Evolutionary conservation across 2,113 vertebrate genomes (phyloP), one percentile per base, ranked within the genome.

Genomic region (Scortum barcoo): DNA sequence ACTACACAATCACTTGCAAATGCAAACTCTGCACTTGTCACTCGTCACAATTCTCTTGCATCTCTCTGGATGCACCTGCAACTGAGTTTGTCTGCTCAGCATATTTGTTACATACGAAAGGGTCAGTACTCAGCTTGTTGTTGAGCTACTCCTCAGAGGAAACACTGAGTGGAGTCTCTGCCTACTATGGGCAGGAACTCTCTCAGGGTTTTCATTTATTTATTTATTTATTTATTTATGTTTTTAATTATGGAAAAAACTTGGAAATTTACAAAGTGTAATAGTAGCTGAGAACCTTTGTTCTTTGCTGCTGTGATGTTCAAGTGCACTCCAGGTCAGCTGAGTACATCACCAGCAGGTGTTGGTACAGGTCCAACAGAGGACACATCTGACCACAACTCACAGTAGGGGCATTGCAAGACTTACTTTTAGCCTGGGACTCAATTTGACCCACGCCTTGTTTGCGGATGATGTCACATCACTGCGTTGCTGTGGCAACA

Each of bases 11-110:
- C 13, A 7, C 72, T 51, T 0, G 1, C 16, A 73, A 36, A 61
- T 75, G 77, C 66, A 72, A 60, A 70, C 42, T 42, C 13, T 2
- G 50, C 76, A 40, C 28, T 75, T 48, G 53, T 62, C 72, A 17
- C 5, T 36, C 30, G 65, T 57, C 8, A 8, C 0, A 1, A 33
- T 67, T 61, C 6, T 61, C 48, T 72, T 72, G 26, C 17, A 11
- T 85, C 42, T 44, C 9, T 71, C 30, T 46, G 28, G 69, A 48
- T 68, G 9, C 19, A 50, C 20, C 42, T 72, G 9, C 60, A 40
- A 44, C 50, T 42, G 30, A 53, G 20, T 65, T 17, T 76, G 17
- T 48, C 40, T 12, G 57, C 71, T 70, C 81, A 62, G 71, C 76
- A 63, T 36, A 36, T 63, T 74, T 65, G 20, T 62, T 53, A 7